These are phyloP conservation scores for Heptranchias perlo DNA, from an alignment of 2,113 vertebrate species.

Conservation along the genomic window DNA sequence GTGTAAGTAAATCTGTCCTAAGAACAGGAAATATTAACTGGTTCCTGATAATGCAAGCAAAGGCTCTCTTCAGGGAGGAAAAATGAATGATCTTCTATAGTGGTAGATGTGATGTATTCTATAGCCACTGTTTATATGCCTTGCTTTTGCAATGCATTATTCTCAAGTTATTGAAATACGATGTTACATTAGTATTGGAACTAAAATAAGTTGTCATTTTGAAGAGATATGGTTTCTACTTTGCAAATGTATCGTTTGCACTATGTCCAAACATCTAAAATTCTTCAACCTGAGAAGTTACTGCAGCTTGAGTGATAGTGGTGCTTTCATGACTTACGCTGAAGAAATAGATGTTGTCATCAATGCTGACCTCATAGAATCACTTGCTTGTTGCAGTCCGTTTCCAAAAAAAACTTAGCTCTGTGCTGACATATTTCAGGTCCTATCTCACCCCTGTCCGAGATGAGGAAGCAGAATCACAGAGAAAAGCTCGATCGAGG, in stretches of 20 bases:
- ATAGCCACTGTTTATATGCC: not conserved
- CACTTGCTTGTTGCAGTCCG: not conserved
- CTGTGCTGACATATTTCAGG: conserved; percentile 44
- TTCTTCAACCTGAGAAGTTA: not conserved
- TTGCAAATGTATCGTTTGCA: not conserved
- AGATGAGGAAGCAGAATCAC: conserved; percentile 87
- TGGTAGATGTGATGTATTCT: not conserved
- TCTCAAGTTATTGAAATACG: not conserved
- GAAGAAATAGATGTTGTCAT: not conserved
- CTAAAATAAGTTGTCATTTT: not conserved
- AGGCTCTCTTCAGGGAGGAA: not conserved
- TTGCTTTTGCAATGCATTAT: not conserved
- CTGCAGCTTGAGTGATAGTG: not conserved
- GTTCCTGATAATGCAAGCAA: not conserved
- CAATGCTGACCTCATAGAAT: not conserved
- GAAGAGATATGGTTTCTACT: not conserved
- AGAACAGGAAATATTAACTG: not conserved
- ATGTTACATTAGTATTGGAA: not conserved
- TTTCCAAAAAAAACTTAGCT: not conserved
- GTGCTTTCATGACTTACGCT: not conserved
- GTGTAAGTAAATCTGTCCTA: not conserved
- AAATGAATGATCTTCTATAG: not conserved
- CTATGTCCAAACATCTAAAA: not conserved
- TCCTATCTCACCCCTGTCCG: conserved; percentile 74
- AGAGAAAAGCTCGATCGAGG: conserved; percentile 83